Base-by-base conservation (phyloP, 2,113 vertebrate genomes). In the Chaetodon auriga region DNA sequence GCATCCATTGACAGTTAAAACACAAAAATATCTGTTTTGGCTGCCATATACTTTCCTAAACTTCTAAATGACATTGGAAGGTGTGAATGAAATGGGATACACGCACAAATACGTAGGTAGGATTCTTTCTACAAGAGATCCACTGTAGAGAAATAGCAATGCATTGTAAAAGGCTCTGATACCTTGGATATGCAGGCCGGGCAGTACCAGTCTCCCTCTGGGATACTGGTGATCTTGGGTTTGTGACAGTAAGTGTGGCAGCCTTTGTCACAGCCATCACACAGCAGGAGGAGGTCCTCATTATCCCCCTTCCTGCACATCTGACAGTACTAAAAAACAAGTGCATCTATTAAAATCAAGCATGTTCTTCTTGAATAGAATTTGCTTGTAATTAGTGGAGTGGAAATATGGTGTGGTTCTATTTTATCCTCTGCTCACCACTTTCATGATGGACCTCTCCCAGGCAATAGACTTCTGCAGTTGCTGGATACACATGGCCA, bases 371-470 rank as follows among this genome's bases (percentile, higher is more conserved):
- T 30, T 8, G 6, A 66, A 48, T 25, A 14, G 1, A 25, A 7
- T 6, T n/a, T 41, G 6, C n/a, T 74, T 63, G 38, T 5, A 75
- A 58, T 65, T 53, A 43, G 6, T 13, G 6, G 21, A 2, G 43
- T 18, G 23, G 30, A 69, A 60, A 79, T 21, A 23, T 19, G 46
- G 2, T 55, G 7, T 15, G 45, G 12, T 48, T 63, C 1, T 21
- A 45, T 36, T 55, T 35, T 14, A 53, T 60, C 14, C 14, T 16
- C 23, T 48, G 38, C 98, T 96, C 94, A 99, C 98, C 96, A 99
- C 98, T 99, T 99, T 99, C 98, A 99, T 99, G 95, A 99, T 99
- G 82, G 98, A 99, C 93, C 98, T 97, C 95, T 99, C 98, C 98
- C 98, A 99, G 76, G 98, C 98, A 90, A 99, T 99, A 77, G 98